Percentiles rank a stretch among this genome's conserved stretches.
Evolutionary conservation across 1,140 invertebrate genomes (phyloP).

Genomic region (Pseudomyrmex concolor): DNA sequence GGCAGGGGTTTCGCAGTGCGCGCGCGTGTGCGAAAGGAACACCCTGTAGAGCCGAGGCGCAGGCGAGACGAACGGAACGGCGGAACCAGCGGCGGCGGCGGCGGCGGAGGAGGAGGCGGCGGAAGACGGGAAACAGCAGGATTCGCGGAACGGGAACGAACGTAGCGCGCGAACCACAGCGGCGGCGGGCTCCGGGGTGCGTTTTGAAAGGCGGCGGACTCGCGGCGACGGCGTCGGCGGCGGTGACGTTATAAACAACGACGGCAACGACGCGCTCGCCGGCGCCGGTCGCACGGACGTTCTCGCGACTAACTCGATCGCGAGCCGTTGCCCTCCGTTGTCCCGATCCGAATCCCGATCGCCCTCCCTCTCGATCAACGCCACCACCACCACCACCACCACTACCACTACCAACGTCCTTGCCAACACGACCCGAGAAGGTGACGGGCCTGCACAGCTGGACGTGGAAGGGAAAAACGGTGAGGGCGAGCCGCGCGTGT

Average conservation of each 20-base stretch:
- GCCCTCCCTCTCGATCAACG: constrained; percentile 25
- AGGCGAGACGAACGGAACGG: constrained; percentile 65
- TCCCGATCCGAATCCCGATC: constrained; percentile 11
- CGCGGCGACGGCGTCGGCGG: constrained; percentile 30
- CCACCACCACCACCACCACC: background rate
- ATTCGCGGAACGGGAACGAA: constrained; percentile 57
- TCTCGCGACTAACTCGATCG: constrained; percentile 44
- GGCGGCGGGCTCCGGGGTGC: constrained; percentile 54
- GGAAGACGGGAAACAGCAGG: constrained; percentile 30
- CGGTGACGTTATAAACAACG: constrained; percentile 49
- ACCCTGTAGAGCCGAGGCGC: constrained; percentile 53
- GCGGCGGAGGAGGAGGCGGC: too few relatives aligned
- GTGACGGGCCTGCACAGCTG: constrained; percentile 55
- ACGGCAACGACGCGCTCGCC: constrained; percentile 48
- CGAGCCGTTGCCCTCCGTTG: constrained; percentile 38
- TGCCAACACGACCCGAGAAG: constrained; percentile 29
- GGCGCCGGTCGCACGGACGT: constrained; percentile 47
- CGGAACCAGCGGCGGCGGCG: constrained; percentile 7
- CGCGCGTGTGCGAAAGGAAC: constrained; percentile 19
- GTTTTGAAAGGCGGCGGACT: constrained; percentile 48
- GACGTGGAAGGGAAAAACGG: constrained; percentile 72
- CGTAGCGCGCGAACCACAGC: constrained; percentile 26
- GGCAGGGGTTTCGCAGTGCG: constrained; percentile 48
- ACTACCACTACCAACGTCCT: background rate
- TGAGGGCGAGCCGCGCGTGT: constrained; percentile 85